Conservation (phyloP, 2,888 invertebrate genomes). For the Bedellia somnulentella region DNA sequence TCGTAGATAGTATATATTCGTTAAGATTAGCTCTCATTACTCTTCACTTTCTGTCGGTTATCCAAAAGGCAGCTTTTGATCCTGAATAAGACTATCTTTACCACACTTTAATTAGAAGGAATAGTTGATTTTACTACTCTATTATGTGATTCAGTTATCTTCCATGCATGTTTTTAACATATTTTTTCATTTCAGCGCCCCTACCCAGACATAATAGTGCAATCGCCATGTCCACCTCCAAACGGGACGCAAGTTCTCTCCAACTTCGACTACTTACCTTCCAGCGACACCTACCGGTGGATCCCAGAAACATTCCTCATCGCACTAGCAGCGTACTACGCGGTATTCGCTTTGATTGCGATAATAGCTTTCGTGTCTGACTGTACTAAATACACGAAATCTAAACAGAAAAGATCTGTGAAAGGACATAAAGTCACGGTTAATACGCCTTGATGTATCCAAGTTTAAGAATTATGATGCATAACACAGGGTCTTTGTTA, state of each 20-base stretch:
- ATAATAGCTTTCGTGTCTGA: slow-evolving; percentile 64
- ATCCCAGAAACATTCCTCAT: slow-evolving; percentile 60
- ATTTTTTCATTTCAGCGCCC: slow-evolving; percentile 65
- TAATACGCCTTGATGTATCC: slow-evolving; percentile 56
- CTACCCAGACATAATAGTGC: slow-evolving; percentile 83
- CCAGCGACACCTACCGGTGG: slow-evolving; percentile 47
- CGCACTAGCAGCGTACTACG: slow-evolving; percentile 64
- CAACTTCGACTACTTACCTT: slow-evolving; percentile 36
- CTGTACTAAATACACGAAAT: slow-evolving; percentile 53
- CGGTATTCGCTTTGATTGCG: slow-evolving; percentile 62
- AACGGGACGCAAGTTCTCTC: slow-evolving; percentile 74
- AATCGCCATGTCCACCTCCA: slow-evolving; percentile 77
- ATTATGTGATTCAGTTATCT: no score
- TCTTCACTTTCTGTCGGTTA: no score
- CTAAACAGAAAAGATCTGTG: slow-evolving; percentile 46
- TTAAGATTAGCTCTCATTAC: no score
- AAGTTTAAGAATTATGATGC: not conserved
- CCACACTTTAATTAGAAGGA: no score
- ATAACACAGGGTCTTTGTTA: not conserved
- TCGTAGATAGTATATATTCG: no score
- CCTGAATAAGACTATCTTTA: no score
- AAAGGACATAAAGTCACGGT: slow-evolving; percentile 59
- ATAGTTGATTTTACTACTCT: no score
- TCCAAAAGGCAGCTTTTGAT: no score
- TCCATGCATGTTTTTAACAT: no score